Evolutionary conservation across 2,888 invertebrate species (phyloP), one percentile per base, ranked within the genome.

Genomic region (Gymnoscelis rufifasciata): DNA sequence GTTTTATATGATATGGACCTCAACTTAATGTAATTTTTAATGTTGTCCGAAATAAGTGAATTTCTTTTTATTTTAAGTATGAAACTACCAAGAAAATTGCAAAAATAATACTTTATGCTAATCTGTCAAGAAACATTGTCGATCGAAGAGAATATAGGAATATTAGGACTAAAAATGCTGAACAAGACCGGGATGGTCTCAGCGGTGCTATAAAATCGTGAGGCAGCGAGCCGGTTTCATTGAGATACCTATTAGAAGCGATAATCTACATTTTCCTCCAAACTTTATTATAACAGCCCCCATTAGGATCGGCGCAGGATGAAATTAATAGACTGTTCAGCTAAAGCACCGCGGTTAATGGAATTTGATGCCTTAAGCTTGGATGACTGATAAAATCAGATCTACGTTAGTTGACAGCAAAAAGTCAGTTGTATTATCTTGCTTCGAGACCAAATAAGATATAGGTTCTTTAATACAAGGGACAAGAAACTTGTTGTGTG

Each of bases 301-400:
- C 44, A 11, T 38, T 33, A 38, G 29, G 38, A 56, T 53, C 13
- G 42, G 43, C 51, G 47, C 42, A 23, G 13, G 56, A 51, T 55
- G 54, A 61, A 51, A 47, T 57, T 57, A 60, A 61, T 54, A 56
- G 49, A 49, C 52, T 54, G 51, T 64, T 60, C 40, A 56, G 57
- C 53, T 48, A 52, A 57, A 59, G 57, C 60, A 53, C 43, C 47
- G 52, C 50, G 51, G 51, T 52, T 53, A 51, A 54, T 56, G 53
- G 57, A 62, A 62, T 68, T 66, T 63, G 57, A 57, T 58, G 59
- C 53, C 43, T 60, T 61, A 63, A 69, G 67, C 54, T 48, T 53
- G 52, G 47, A 51, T 48, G 47, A 54, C 54, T 35, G 47, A n/a
- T 38, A 15, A 38, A 24, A 38, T 28, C 33, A 38, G 6, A 15